Percentiles rank a stretch among this genome's conserved stretches.
Evolutionary conservation across 2,113 vertebrate genomes (phyloP).

Genomic region (Paramisgurnus dabryanus): DNA sequence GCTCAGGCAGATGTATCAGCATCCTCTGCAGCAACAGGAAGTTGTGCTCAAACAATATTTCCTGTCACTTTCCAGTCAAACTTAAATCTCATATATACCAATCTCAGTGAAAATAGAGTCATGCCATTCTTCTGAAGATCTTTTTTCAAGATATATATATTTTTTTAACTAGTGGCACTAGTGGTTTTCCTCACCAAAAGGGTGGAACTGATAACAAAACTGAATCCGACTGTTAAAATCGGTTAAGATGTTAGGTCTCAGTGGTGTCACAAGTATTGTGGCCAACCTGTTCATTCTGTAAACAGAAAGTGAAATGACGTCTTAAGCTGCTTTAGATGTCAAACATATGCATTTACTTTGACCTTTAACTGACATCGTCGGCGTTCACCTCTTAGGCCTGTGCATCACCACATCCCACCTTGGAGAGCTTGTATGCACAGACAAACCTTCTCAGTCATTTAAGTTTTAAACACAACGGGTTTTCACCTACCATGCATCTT

Average conservation of each 20-base stretch:
- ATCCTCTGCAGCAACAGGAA: conserved; percentile 56
- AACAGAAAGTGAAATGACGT: not conserved
- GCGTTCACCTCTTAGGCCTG: not conserved
- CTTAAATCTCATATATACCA: not conserved
- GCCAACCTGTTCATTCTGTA: not conserved
- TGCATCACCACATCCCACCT: not conserved
- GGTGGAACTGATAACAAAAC: not conserved
- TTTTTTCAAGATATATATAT: not conserved
- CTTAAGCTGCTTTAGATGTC: not conserved
- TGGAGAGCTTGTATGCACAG: not conserved
- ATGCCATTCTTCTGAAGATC: not conserved
- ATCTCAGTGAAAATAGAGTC: no score
- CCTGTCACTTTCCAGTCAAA: conserved; percentile 37
- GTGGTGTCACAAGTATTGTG: not conserved
- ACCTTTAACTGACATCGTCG: conserved; percentile 2
- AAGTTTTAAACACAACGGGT: not conserved
- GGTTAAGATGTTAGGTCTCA: not conserved
- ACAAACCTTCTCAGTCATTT: not conserved
- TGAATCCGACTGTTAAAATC: not conserved
- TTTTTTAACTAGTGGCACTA: not conserved
- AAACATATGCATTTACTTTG: not conserved
- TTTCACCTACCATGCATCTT: conserved; percentile 69
- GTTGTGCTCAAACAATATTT: conserved; percentile 51
- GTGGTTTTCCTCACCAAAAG: not conserved
- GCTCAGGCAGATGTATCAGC: conserved; percentile 7